phyloP scores from a whole-genome alignment of 2,888 invertebrate genomes.

The Spisula subtruncata region DNA sequence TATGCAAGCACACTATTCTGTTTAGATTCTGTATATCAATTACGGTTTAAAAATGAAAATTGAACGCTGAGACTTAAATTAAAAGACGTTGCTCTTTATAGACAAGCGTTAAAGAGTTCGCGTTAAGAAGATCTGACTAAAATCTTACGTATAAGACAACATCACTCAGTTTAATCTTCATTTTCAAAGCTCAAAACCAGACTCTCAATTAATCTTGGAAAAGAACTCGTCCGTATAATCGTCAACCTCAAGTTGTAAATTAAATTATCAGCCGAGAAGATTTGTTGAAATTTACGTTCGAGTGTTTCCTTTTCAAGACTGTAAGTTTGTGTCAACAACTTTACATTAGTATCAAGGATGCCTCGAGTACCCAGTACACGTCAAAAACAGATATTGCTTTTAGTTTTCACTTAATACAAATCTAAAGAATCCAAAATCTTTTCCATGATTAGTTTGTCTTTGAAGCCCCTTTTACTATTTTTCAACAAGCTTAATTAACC shows the following conservation, averaged over 20 bases:
- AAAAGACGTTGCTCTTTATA: too few relatives aligned
- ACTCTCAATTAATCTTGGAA: background rate
- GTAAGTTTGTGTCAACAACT: background rate
- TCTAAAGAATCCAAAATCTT: background rate
- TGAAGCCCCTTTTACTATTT: background rate
- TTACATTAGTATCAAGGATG: background rate
- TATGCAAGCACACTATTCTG: too few relatives aligned
- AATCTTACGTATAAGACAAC: too few relatives aligned
- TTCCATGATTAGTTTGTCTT: background rate
- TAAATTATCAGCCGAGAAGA: background rate
- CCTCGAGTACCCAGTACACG: background rate
- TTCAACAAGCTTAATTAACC: background rate
- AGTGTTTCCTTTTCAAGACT: background rate
- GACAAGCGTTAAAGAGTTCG: too few relatives aligned
- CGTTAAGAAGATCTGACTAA: too few relatives aligned
- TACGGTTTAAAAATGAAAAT: too few relatives aligned
- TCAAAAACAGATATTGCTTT: constrained; percentile 10
- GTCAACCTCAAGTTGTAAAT: background rate
- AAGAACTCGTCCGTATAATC: background rate
- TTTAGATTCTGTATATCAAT: too few relatives aligned
- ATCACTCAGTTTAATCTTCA: too few relatives aligned
- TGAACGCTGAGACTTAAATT: too few relatives aligned
- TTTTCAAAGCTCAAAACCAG: background rate
- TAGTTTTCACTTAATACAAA: background rate
- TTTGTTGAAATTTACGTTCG: background rate